Evolutionary conservation across 2,888 invertebrate genomes (phyloP).

Genomic region (Ornithoptera alexandrae): DNA sequence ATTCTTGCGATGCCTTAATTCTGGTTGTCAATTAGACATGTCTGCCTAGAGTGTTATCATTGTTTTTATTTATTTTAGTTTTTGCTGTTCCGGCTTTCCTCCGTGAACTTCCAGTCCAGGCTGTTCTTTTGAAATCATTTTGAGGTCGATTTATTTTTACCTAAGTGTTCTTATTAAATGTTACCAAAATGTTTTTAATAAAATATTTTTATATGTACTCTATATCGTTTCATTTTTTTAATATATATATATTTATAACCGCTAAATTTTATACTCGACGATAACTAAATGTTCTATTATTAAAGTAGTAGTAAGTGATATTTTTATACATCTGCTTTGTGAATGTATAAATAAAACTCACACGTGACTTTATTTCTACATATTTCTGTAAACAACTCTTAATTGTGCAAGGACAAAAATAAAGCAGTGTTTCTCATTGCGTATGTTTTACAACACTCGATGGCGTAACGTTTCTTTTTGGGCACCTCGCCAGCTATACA

Average conservation of each 20-base stretch:
- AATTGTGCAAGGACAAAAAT: slow-evolving; percentile 39
- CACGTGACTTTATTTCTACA: slow-evolving; percentile 28
- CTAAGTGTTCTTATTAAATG: slow-evolving; percentile 83
- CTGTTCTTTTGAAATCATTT: slow-evolving; percentile 81
- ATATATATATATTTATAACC: background rate
- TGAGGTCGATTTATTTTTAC: slow-evolving; percentile 81
- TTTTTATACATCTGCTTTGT: slow-evolving; percentile 17
- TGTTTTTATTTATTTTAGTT: slow-evolving; percentile 76
- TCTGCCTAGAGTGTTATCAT: slow-evolving; percentile 79
- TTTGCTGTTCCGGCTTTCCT: slow-evolving; percentile 78
- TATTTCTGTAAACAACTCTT: slow-evolving; percentile 30
- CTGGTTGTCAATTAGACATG: slow-evolving; percentile 81
- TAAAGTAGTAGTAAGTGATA: slow-evolving; percentile 19
- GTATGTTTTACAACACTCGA: slow-evolving; percentile 45
- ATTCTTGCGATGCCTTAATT: slow-evolving; percentile 82
- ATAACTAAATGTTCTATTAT: slow-evolving; percentile 16
- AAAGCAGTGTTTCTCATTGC: slow-evolving; percentile 39
- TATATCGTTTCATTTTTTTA: slow-evolving; percentile 50
- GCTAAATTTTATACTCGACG: background rate
- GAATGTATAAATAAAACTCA: slow-evolving; percentile 20
- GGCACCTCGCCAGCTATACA: slow-evolving; percentile 47
- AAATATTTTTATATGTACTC: slow-evolving; percentile 81
- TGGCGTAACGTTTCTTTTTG: slow-evolving; percentile 46
- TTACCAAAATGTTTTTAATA: slow-evolving; percentile 82
- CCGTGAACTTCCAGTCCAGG: slow-evolving; percentile 81